Percentiles rank a stretch among this genome's conserved stretches.
Evolutionary conservation across 1,140 invertebrate species (phyloP).

Genomic region (Heliothis virescens): DNA sequence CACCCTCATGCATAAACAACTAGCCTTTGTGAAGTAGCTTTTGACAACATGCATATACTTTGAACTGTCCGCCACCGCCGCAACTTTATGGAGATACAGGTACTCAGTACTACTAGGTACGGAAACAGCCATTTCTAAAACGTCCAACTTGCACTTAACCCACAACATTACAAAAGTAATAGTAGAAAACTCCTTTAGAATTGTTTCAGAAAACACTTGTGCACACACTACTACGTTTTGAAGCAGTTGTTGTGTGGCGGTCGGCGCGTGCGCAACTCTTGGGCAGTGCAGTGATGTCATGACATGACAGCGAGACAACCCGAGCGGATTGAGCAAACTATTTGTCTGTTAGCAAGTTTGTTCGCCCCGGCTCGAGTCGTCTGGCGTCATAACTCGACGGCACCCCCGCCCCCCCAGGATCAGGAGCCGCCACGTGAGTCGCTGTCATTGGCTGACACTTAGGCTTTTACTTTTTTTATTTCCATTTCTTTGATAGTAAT

Average conservation of each 20-base stretch:
- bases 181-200: conserved; percentile 83
- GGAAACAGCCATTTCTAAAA: conserved; percentile 49
- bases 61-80: neutral
- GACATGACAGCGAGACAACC: conserved; percentile 69
- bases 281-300: conserved; percentile 36
- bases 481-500: neutral
- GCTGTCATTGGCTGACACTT: conserved; percentile 55
- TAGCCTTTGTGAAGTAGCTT: no score
- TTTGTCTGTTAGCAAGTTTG: conserved; percentile 78
- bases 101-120: neutral
- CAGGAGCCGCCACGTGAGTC: conserved; percentile 40
- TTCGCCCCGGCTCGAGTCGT: conserved; percentile 86
- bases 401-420: neutral
- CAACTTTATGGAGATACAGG: neutral
- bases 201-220: conserved; percentile 83
- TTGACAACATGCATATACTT: neutral
- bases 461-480: conserved; percentile 13
- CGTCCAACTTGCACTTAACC: conserved; percentile 46
- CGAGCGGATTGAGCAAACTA: conserved; percentile 86
- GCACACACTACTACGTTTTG: conserved; percentile 75
- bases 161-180: conserved; percentile 74
- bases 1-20: no score
- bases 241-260: conserved; percentile 61
- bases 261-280: conserved; percentile 63
- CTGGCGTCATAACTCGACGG: conserved; percentile 59